Evolutionary conservation across 2,888 invertebrate species (phyloP).

Genomic region (Iselma pallidipennis): DNA sequence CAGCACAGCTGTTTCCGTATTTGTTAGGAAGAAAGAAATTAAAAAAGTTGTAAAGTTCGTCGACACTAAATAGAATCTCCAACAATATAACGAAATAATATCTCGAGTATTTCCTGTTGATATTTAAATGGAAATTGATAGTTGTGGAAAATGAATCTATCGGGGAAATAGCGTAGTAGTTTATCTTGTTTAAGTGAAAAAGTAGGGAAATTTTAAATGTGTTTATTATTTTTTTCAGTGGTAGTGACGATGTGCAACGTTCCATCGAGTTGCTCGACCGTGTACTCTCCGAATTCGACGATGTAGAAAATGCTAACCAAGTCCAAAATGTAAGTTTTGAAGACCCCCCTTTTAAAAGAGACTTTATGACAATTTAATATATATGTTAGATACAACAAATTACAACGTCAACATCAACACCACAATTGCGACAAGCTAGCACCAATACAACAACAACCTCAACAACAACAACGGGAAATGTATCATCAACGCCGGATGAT

Average conservation of each 20-base stretch:
- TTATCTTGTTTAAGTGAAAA: too few relatives aligned
- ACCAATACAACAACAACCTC: conserved; percentile 40
- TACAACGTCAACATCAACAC: conserved; percentile 47
- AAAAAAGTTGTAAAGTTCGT: too few relatives aligned
- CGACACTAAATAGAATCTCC: too few relatives aligned
- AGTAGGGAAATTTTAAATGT: background rate
- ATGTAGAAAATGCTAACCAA: conserved; percentile 65
- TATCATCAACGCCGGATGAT: conserved; percentile 59
- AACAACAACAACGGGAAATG: conserved; percentile 57
- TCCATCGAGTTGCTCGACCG: conserved; percentile 86
- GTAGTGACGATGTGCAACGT: conserved; percentile 86
- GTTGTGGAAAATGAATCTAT: too few relatives aligned
- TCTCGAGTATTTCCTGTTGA: too few relatives aligned
- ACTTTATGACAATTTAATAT: background rate
- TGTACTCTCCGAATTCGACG: conserved; percentile 90
- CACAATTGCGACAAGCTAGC: conserved; percentile 54
- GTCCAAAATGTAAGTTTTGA: conserved; percentile 59
- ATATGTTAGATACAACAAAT: conserved; percentile 55
- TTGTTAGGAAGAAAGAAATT: background rate
- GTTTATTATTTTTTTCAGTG: conserved; percentile 58
- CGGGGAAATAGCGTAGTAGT: too few relatives aligned
- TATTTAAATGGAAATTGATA: too few relatives aligned
- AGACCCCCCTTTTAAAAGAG: background rate
- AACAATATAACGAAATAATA: too few relatives aligned
- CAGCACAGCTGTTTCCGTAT: conserved; percentile 1